Evolutionary conservation across 1,140 invertebrate genomes (phyloP).

Genomic region (Lethocerus indicus): DNA sequence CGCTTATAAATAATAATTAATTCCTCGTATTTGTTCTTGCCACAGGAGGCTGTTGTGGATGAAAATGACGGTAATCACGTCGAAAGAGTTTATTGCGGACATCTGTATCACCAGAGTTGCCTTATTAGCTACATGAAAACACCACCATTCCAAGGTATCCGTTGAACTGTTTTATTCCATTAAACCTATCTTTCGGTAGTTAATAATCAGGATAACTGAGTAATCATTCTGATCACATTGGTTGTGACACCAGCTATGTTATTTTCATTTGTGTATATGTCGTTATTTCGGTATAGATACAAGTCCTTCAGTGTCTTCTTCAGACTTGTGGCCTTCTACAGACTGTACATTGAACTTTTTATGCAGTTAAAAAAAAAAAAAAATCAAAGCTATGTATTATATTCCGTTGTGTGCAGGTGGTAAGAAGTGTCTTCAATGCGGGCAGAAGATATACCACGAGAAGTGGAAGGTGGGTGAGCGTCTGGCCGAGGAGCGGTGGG

Average conservation of each 20-base stretch:
- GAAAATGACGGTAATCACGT: conserved; percentile 39
- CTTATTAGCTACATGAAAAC: conserved; percentile 53
- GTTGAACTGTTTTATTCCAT: no score
- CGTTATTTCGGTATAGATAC: no score
- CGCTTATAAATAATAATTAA: neutral
- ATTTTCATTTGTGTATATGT: no score
- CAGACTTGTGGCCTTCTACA: no score
- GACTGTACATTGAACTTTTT: no score
- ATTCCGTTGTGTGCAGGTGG: conserved; percentile 28
- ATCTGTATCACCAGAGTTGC: conserved; percentile 55
- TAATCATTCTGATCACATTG: no score
- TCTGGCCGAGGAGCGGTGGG: conserved; percentile 57
- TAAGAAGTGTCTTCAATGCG: conserved; percentile 43
- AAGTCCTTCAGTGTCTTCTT: no score
- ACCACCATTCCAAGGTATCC: conserved; percentile 54
- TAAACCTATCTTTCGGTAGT: no score
- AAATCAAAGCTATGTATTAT: neutral
- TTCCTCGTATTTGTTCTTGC: neutral
- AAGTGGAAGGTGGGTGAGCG: conserved; percentile 55
- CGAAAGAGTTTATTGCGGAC: conserved; percentile 58
- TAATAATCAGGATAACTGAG: no score
- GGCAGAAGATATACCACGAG: conserved; percentile 49
- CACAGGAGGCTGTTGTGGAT: conserved; percentile 31
- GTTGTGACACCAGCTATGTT: no score
- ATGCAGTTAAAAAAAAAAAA: neutral